Base-by-base conservation (phyloP, 2,113 vertebrate genomes). In the Propithecus coquereli region DNA sequence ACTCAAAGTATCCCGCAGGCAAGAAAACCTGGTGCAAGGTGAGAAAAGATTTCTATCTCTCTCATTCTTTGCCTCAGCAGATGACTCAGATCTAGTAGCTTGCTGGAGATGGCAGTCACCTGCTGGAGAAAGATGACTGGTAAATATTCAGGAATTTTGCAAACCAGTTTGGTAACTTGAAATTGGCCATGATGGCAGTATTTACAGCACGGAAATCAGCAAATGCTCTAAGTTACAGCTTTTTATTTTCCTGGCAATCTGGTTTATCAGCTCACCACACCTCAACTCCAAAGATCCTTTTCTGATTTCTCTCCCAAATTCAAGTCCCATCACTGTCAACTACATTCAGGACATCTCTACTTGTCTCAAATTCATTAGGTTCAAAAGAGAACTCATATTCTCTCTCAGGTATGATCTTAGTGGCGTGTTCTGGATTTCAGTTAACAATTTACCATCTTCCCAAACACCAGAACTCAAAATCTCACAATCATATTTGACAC, bases 141-240 rank as follows among this genome's bases (percentile, higher is more conserved):
- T 65, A 83, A 95, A 90, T 70, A 79, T 50, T 94, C 61, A 63
- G 54, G 91, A 94, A 97, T 95, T 96, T 17, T 52, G 20, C 43
- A 96, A 87, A 97, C 95, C 2, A 14, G 87, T 95, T 96, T 95
- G 87, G 92, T 94, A 80, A 84, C 91, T 93, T 93, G 77, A 95
- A 88, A 83, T 79, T 70, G 80, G 43, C 80, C 27, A 52, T 12
- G 50, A 40, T 45, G 59, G 3, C 45, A 59, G 37, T 76, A 74
- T 79, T 95, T 74, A 76, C 13, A 87, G 63, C 71, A 34, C 16
- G 30, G 77, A 91, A 95, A 83, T 73, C 47, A 94, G 63, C 71
- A 95, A 92, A 84, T 61, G 18, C 70, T 52, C 17, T 20, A 30
- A 57, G 50, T 81, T 61, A 63, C 63, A 71, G 13, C 11, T 37